phyloP scores from a whole-genome alignment of 1,140 invertebrate genomes.

The Lanistes nyassanus region DNA sequence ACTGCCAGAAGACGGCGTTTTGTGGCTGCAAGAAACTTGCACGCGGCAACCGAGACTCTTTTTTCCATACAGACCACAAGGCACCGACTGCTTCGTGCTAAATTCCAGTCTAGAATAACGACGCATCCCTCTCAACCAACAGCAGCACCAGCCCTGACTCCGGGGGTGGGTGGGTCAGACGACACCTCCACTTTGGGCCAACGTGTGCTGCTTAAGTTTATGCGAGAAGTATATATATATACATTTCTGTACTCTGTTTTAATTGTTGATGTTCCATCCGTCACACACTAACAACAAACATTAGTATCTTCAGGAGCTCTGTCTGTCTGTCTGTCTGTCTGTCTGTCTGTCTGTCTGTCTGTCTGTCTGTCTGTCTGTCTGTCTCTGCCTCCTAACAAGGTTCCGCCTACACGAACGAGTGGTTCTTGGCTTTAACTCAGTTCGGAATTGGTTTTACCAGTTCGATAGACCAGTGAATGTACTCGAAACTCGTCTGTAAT shows the following conservation, averaged over 20 bases:
- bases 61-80: too few species aligned
- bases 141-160: not conserved
- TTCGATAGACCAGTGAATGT: too few species aligned
- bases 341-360: slow-evolving; percentile 1
- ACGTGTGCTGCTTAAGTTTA: too few species aligned
- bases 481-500: not conserved
- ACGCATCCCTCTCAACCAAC: not conserved
- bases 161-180: not conserved
- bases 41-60: too few species aligned
- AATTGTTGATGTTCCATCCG: not conserved
- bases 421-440: too few species aligned
- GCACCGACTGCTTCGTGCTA: too few species aligned
- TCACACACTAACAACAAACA: not conserved
- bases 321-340: slow-evolving; percentile 8
- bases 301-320: not conserved
- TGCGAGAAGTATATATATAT: too few species aligned
- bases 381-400: slow-evolving; percentile 1
- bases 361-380: slow-evolving; percentile 17
- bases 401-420: too few species aligned
- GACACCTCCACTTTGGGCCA: not conserved
- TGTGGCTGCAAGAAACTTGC: too few species aligned
- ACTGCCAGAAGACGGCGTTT: too few species aligned
- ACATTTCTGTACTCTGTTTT: not conserved
- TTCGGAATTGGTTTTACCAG: too few species aligned
- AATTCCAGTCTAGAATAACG: too few species aligned